Evolutionary conservation across 2,113 vertebrate species (phyloP).

Genomic region (Heliornis fulica): DNA sequence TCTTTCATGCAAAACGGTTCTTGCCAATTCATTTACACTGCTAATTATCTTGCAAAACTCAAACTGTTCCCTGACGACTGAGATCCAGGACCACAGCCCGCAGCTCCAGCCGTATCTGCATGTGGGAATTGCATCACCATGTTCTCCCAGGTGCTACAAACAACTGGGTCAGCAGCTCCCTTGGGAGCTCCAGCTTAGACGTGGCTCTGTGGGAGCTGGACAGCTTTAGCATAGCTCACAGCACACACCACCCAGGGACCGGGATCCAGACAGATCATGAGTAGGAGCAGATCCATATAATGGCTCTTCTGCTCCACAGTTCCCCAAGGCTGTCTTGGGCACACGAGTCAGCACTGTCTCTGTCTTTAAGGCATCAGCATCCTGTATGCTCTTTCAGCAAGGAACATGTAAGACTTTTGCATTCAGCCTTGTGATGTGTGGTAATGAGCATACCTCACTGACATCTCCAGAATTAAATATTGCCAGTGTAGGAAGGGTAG

Average conservation of each 20-base stretch:
- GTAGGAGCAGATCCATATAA: background rate
- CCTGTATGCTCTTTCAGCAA: background rate
- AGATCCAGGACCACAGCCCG: background rate
- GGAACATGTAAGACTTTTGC: background rate
- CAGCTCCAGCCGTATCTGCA: background rate
- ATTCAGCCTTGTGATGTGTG: background rate
- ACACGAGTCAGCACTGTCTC: background rate
- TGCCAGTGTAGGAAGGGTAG: background rate
- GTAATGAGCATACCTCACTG: background rate
- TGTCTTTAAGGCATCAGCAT: background rate
- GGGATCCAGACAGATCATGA: background rate
- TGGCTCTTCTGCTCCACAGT: background rate
- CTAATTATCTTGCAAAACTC: background rate
- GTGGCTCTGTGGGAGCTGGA: background rate
- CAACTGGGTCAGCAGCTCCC: background rate
- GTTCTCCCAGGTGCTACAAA: background rate
- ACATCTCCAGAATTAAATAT: background rate
- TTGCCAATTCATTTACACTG: background rate
- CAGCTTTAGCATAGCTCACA: background rate
- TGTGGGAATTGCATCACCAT: background rate
- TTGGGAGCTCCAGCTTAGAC: rapidly evolving
- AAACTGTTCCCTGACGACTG: background rate
- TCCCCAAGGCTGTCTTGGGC: background rate
- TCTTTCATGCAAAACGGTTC: background rate
- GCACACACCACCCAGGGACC: background rate